Evolutionary conservation across 2,113 vertebrate genomes (phyloP), one percentile per base, ranked within the genome.

Genomic region (Chaenogobius annularis): DNA sequence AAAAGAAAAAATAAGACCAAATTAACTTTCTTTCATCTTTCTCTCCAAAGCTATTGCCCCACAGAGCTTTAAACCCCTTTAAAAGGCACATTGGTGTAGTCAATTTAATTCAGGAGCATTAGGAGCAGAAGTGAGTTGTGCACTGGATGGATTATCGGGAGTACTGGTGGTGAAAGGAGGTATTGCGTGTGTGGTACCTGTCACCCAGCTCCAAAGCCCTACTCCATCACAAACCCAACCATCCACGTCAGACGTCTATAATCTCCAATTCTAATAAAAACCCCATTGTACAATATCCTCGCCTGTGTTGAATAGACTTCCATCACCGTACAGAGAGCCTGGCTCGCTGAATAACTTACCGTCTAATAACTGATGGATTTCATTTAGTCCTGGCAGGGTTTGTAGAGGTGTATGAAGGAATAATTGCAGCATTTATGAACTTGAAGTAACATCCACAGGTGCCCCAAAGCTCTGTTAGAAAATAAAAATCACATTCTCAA

Each of bases 181-280:
- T 72, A 75, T 22, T 56, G 68, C 59, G 76, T 69, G 70, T 50
- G 56, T 82, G 83, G 91, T 85, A 86, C 72, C 84, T 88, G 88
- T 87, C 89, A 81, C 26, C 44, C 72, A 37, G 73, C 55, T 75
- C 65, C 50, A 26, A 72, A 69, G 66, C 68, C n/a, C 35, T 73
- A 71, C 77, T 93, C 80, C 75, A 92, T 89, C 88, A 87, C 70
- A 10, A 69, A 74, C 35, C 61, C 74, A 81, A 80, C 72, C 64
- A 82, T 84, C 83, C 73, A 50, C 77, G 22, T 88, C 79, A 73
- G 75, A 69, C 72, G 69, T 79, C 84, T 80, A 70, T 80, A 70
- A 85, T 84, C 84, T 78, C 79, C 70, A 77, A 67, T 77, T 84
- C 72, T 83, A 83, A 89, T 85, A 79, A 67, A 69, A 74, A 31